Evolutionary conservation across 2,797 vertebrate genomes (phyloP).

Genomic region (Glossophaga mutica): DNA sequence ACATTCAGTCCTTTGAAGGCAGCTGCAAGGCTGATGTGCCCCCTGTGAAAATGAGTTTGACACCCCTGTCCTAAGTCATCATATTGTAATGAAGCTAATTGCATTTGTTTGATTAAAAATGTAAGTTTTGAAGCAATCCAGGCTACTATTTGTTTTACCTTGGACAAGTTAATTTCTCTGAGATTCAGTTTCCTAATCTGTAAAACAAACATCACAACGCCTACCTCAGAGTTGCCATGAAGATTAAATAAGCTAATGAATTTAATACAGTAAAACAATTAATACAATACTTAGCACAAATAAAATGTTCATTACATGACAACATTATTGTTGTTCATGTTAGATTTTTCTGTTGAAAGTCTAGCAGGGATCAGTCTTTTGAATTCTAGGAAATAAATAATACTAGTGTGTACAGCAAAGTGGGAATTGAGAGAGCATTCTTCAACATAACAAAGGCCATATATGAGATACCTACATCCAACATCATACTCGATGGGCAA

Average conservation of each 20-base stretch:
- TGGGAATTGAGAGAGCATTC: too few species aligned
- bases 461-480: too few species aligned
- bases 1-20: too few species aligned
- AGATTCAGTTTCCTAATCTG: constrained; percentile 22
- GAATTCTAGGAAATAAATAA: not conserved
- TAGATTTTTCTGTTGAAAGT: constrained; percentile 1
- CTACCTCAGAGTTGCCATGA: constrained; percentile 4
- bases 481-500: too few species aligned
- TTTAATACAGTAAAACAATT: not conserved
- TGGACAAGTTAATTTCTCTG: not conserved
- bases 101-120: not conserved
- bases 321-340: not conserved
- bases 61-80: not conserved
- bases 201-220: not conserved
- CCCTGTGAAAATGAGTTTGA: too few species aligned
- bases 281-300: not conserved
- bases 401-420: not conserved
- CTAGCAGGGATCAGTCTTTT: not conserved
- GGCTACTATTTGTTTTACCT: not conserved
- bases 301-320: constrained; percentile 17
- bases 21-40: too few species aligned
- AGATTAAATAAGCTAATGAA: not conserved
- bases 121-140: constrained; percentile 6
- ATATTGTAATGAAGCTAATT: not conserved
- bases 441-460: too few species aligned